Evolutionary conservation across 1,140 invertebrate genomes (phyloP), one percentile per base, ranked within the genome.

Genomic region (Drosophila tropicalis): DNA sequence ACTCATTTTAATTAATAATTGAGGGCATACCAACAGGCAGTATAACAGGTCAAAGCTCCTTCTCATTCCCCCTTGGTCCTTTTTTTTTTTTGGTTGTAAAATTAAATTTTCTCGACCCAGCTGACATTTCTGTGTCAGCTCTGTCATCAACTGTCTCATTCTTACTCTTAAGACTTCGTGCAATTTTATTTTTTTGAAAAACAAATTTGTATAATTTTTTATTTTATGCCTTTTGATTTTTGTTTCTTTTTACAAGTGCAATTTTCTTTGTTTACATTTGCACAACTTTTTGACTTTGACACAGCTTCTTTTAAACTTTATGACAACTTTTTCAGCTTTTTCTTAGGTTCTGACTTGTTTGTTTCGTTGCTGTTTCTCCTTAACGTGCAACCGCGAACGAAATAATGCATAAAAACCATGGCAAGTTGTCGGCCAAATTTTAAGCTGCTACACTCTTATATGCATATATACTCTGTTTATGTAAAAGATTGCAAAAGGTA

Each of bases 1-100:
- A 79, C 81, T 81, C 73, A 68, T 63, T 85, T 79, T 87, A 87
- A 87, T 85, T 87, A 87, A 79, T 85, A 85, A 82, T 85, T 87
- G 82, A 87, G 70, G 70, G 60, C 58, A 54, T 58, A 60, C 67
- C 65, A 78, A 71, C 78, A 72, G 74, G 62, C 81, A 54, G 29
- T 36, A 2, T 47, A 17, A 39, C 22, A 65, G 41, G 25, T 62
- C 70, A 70, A 67, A 67, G 71, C 72, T 77, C 67, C 76, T 74
- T 72, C 1, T 44, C 2, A 6, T 15, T 47, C 44, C 19, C 44
- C 6, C 44, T 19, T n/a, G 17, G 17, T 19, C n/a, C n/a, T n/a
- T n/a, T 1, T 9, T 6, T 6, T 17, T 47, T 7, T 51, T 10
- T 51, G 17, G 19, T 7, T 47, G 17, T 12, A 51, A 19, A 22